A percentile compares a stretch with the other conserved stretches of the same genome.
Evolutionary conservation across 2,797 vertebrate species (phyloP).

Genomic region (Enteromius fasciolatus): DNA sequence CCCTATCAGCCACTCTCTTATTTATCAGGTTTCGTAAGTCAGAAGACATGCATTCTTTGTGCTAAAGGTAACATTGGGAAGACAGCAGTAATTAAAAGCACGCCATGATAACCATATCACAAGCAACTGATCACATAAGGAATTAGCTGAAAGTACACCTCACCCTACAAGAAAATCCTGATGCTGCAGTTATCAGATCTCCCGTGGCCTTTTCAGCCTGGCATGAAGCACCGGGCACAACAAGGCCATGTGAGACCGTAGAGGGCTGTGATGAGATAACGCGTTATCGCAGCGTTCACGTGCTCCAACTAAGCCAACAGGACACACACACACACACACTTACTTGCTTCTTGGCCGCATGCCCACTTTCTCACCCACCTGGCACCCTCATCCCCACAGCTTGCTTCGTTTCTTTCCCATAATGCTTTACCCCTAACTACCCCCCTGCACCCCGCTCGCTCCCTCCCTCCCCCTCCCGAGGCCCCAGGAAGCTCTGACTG

Average conservation of each 20-base stretch:
- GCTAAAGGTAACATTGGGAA: constrained; percentile 4
- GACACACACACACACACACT: background rate
- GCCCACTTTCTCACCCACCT: constrained; percentile 21
- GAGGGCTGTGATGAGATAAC: constrained; percentile 34
- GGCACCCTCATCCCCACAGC: constrained; percentile 12
- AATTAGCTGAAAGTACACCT: constrained; percentile 14
- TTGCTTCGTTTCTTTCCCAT: constrained; percentile 14
- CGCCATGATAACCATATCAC: background rate
- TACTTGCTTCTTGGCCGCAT: background rate
- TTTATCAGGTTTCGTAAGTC: constrained; percentile 10
- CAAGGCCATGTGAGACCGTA: constrained; percentile 11
- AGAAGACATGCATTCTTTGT: background rate
- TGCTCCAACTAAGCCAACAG: constrained; percentile 12
- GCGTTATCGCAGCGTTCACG: constrained; percentile 5
- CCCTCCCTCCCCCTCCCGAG: constrained; percentile 58
- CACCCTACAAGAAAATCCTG: constrained; percentile 40
- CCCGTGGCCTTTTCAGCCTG: constrained; percentile 14
- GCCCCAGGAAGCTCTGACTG: constrained; percentile 74
- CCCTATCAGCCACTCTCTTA: background rate
- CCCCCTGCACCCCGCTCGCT: constrained; percentile 38
- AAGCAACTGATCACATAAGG: constrained; percentile 9
- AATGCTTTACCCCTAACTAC: constrained; percentile 28
- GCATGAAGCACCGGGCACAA: constrained; percentile 29
- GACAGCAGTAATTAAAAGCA: constrained; percentile 4
- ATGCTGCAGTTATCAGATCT: constrained; percentile 25